Base-by-base conservation (phyloP, 2,888 invertebrate genomes). In the Exocentrus adspersus region DNA sequence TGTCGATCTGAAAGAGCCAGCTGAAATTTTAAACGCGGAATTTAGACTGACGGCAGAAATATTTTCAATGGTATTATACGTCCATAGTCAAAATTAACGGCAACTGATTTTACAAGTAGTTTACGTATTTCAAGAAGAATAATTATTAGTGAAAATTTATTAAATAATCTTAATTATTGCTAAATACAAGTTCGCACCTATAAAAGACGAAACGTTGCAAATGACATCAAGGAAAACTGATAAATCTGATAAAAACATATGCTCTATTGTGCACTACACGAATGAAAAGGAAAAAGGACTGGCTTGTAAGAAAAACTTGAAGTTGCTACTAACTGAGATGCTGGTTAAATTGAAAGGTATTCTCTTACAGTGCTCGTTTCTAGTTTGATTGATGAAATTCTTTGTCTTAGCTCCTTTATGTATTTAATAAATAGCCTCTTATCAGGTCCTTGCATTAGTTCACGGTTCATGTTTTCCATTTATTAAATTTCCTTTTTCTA, bases 311-410 rank as follows among this genome's bases (percentile, higher is more conserved):
- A 30, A 17, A 43, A 54, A 54, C n/a, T n/a, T n/a, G n/a, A n/a
- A n/a, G n/a, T n/a, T n/a, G n/a, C n/a, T n/a, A n/a, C n/a, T n/a
- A n/a, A n/a, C n/a, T n/a, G n/a, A n/a, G n/a, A n/a, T n/a, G 28
- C 19, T 16, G 43, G 7, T 42, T 54, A 24, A 43, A 43, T 43
- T 54, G 43, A 43, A 53, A 54, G 43, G 43, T 43, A 54, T 54
- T 43, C 24, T 16, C 24, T 53, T 21, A 14, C 19, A 43, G 12
- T 7, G 43, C 14, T 21, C 28, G 14, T 54, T 54, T 54, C 54
- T 43, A 43, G 24, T 43, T 54, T 54, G 54, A 54, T 54, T 54
- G 54, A 54, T 54, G 54, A 54, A 53, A 54, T 43, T 54, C 54
- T 43, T 54, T 54, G 54, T 54, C 28, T 54, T 42, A 48, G 14